Base-by-base conservation (phyloP, 2,888 invertebrate species). In the Orchesella flavescens region DNA sequence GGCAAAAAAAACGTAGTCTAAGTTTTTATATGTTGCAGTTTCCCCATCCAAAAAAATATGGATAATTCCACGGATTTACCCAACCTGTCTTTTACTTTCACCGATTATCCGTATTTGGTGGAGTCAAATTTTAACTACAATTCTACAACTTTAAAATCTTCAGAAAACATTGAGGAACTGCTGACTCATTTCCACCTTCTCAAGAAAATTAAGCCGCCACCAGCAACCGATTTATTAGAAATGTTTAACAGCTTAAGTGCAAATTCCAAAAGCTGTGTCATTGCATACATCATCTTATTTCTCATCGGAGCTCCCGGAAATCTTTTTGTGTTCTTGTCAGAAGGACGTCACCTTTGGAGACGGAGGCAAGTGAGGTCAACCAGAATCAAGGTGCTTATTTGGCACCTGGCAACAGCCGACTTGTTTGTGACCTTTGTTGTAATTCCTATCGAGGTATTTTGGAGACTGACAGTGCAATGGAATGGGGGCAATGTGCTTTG, bases 381-480 rank as follows among this genome's bases (percentile, higher is more conserved):
- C 0, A 90, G 95, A 46, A 94, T 96, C 43, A 81, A 78, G 19
- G 69, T 86, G 1, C 82, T 96, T 91, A 94, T 95, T 90, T 93
- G 94, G 81, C 94, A 96, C 89, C 91, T 96, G 61, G 93, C 94
- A 0, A 92, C 94, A 0, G 95, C 96, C 7, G 96, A 96, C 89
- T 91, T 95, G 87, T 92, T 95, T 71, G 95, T 95, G 44, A 94
- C 94, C 0, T 95, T 95, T 89, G 92, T 95, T 86, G 94, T 94
- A 90, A 94, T 95, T 88, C 95, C 95, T 0, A 74, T 82, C 4
- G 89, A 78, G 72, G 83, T 86, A 0, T 55, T 85, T 63, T 95
- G 95, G 95, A 90, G 94, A 44, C 90, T 94, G 0, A 95, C 94
- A 0, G 93, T 94, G 15, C 93, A 93, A 55, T 95, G 95, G 95